Conservation (phyloP, 2,113 vertebrate genomes). For the Zosterops japonicus region DNA sequence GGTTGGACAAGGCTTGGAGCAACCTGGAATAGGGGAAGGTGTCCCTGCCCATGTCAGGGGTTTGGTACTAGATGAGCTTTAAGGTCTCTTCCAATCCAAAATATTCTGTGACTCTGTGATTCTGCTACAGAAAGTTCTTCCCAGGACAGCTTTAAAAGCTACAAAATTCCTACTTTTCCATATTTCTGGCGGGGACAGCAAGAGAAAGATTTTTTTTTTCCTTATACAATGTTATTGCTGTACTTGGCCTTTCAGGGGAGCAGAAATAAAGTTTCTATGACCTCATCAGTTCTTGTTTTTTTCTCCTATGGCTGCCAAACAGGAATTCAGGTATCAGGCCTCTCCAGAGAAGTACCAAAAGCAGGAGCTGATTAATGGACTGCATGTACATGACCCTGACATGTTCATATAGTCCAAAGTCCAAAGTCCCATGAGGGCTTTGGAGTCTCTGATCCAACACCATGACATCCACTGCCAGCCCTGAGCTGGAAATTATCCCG, state of each 20-base stretch:
- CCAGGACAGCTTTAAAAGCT: not conserved
- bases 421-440: not conserved
- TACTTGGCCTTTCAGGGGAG: not conserved
- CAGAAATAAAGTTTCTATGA: not conserved
- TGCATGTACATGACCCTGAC: not conserved
- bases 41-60: not conserved
- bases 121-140: not conserved
- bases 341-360: not conserved
- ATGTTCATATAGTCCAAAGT: not conserved
- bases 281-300: not conserved
- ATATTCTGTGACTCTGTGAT: not conserved
- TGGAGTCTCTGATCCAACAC: not conserved
- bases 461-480: not conserved
- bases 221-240: not conserved
- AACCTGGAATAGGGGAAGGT: not conserved
- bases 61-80: not conserved
- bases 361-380: not conserved
- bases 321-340: not conserved
- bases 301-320: not conserved
- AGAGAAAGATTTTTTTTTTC: not conserved
- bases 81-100: not conserved
- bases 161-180: not conserved
- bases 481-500: not conserved
- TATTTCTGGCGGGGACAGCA: not conserved
- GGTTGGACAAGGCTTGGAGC: not conserved